Conservation (phyloP, 2,113 vertebrate genomes). For the Rhizomys pruinosus region DNA sequence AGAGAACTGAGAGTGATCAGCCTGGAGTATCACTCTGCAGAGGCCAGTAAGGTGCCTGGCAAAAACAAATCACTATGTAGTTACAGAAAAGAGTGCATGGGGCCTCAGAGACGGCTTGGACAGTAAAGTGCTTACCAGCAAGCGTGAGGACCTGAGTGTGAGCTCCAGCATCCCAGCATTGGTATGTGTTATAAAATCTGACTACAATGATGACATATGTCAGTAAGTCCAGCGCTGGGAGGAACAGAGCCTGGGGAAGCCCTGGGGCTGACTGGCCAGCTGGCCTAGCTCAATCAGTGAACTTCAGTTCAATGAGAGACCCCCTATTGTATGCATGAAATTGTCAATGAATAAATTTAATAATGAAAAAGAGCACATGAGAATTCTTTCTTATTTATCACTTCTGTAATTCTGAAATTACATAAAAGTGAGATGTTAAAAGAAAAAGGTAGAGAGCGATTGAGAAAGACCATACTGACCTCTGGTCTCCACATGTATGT, state of each 20-base stretch:
- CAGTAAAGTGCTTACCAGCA: neutral
- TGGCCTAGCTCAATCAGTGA: neutral
- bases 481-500: neutral
- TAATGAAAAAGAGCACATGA: too few species aligned
- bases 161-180: too few species aligned
- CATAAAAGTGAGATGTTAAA: neutral
- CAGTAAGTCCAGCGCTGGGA: neutral
- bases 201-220: too few species aligned
- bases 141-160: too few species aligned
- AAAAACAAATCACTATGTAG: neutral
- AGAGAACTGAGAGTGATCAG: rapidly evolving
- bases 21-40: neutral
- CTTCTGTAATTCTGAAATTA: neutral
- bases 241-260: too few species aligned
- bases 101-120: neutral
- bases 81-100: neutral
- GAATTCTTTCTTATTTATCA: neutral
- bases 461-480: neutral
- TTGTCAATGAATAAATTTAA: neutral
- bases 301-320: neutral
- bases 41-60: neutral
- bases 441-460: neutral
- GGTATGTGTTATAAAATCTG: neutral
- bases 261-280: too few species aligned
- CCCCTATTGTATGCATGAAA: too few species aligned